Evolutionary conservation across 53 echinoderm and acorn worm genomes (phyloP), one percentile per base, ranked within the genome.

Genomic region (Zoroaster sp.): DNA sequence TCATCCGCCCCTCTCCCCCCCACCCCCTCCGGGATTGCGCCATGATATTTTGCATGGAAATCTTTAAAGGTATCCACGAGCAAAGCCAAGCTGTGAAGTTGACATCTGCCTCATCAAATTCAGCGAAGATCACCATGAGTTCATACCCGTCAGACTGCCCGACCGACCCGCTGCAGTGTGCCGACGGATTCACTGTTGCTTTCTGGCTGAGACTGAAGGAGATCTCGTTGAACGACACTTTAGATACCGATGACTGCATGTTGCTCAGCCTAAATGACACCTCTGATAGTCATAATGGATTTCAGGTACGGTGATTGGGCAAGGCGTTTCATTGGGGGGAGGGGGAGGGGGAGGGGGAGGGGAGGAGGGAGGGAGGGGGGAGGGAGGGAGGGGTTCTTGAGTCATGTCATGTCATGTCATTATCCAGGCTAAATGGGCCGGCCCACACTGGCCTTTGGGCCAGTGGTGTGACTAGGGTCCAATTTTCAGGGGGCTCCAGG

Each of bases 231-330:
- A 10, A 17, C 3, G 30, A 31, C 4, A 20, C 47, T 34, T 4
- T 2, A 79, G 28, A 28, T 11, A 5, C 18, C 5, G 4, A 35
- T 5, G 35, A 37, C 10, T 85, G 85, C 71, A 85, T 85, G 85
- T 17, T 85, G 18, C 70, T 85, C 8, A 70, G 70, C 35, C 85
- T 85, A 5, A 85, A 85, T 46, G 85, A 85, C 71, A 85, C 85
- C 18, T 70, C 85, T 18, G 21, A 1, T 10, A 21, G 6, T n/a
- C n/a, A n/a, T n/a, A n/a, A n/a, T 0, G 85, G 85, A 14, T 85
- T 85, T 42, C 85, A 85, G 85, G 85, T 85, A 71, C 3, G 31
- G 51, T 76, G 46, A 4, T 46, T 71, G 13, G 4, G 20, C 4
- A 63, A 63, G 18, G 4, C 18, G 18, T 18, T 37, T n/a, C 36